Evolutionary conservation across 1,140 invertebrate species (phyloP), one percentile per base, ranked within the genome.

Genomic region (Hermatobates lingyangjiaoensis): DNA sequence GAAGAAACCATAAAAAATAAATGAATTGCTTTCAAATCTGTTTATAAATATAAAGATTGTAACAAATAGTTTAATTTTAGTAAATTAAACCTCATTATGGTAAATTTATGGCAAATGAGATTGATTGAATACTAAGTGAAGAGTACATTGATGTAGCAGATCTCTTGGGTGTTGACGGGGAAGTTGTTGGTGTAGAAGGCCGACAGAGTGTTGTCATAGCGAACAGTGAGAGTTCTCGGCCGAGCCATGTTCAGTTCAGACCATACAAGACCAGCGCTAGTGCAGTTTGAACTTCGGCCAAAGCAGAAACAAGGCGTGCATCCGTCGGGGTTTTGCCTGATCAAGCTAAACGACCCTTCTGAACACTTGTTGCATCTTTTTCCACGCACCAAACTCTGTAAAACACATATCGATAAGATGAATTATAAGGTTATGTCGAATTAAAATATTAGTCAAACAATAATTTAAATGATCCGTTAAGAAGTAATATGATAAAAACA

Each of bases 231-330:
- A 26, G 69, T 66, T 45, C 79, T 64, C 0, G 75, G 70, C 39
- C 72, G 66, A 45, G 74, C 61, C 26, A 79, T 69, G 55, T 77
- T 71, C 39, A 84, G 66, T 60, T 83, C 77, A 2, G 79, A 79
- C 75, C 88, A 83, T 15, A 79, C 78, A 34, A 85, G 76, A 20
- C 74, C 72, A 4, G 85, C 82, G 62, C 88, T 81, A 34, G 73
- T 73, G 62, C 89, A 94, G 30, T 74, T 67, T 0, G 74, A 74
- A 10, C 81, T 80, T 58, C 86, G 72, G 0, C 81, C 83, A 61
- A 92, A 94, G 66, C 89, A 93, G 68, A 89, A 93, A 64, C 89
- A 62, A 53, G 81, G 74, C 0, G 81, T 88, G 46, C 89, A 94
- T 3, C 88, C 89, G 51, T 74, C 73, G 0, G 77, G 72, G 65